Percentiles rank a stretch among this genome's conserved stretches.
Conservation (phyloP, 2,113 vertebrate genomes). For the Opisthocomus hoazin region DNA sequence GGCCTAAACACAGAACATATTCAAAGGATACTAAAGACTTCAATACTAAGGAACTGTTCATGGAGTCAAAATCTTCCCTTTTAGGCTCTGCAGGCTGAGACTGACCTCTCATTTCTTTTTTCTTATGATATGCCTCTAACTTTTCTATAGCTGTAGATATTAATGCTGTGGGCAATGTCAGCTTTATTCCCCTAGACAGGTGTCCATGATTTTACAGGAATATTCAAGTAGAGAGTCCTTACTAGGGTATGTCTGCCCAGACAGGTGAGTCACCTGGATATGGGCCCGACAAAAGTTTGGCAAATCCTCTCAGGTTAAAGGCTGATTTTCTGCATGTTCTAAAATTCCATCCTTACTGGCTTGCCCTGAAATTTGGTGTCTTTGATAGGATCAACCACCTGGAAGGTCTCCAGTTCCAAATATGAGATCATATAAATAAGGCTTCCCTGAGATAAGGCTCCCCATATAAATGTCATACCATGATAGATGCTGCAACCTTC, state of each 20-base stretch:
- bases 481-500: not conserved
- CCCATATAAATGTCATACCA: not conserved
- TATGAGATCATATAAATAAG: not conserved
- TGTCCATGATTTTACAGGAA: not conserved
- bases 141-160: not conserved
- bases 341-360: not conserved
- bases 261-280: not conserved
- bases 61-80: not conserved
- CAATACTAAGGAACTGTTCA: not conserved
- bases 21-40: not conserved
- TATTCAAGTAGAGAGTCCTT: not conserved
- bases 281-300: not conserved
- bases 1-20: not conserved
- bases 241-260: not conserved
- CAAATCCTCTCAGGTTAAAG: not conserved
- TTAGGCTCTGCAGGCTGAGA: not conserved
- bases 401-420: not conserved
- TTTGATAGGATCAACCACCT: not conserved
- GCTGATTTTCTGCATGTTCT: not conserved
- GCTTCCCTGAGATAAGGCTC: not conserved
- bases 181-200: not conserved
- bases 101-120: not conserved
- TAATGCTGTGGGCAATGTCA: not conserved
- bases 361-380: not conserved
- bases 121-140: not conserved